Evolutionary conservation across 64 coral and sea anemone genomes (phyloP).

Genomic region (Platygyra sinensis): DNA sequence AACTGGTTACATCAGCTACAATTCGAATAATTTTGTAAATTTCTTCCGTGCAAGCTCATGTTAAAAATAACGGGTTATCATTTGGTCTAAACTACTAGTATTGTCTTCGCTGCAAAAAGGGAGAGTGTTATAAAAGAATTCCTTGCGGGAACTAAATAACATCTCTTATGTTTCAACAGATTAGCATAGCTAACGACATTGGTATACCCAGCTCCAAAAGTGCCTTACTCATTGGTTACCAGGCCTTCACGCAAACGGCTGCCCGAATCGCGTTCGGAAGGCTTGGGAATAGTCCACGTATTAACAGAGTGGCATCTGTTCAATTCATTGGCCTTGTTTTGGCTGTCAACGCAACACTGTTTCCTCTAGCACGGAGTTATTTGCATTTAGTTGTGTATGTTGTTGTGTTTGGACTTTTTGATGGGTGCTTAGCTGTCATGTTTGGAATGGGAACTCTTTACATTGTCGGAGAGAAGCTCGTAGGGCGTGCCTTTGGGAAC

Average conservation of each 20-base stretch:
- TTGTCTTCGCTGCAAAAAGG: too few species aligned
- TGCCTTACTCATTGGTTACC: constrained; percentile 59
- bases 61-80: too few species aligned
- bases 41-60: too few species aligned
- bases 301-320: constrained; percentile 12
- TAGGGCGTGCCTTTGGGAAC: constrained; percentile 72
- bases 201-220: constrained; percentile 47
- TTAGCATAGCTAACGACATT: constrained; percentile 54
- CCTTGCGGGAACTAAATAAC: not conserved
- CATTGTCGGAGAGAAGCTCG: constrained; percentile 64
- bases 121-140: too few species aligned
- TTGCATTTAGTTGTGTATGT: constrained; percentile 41
- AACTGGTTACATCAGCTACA: too few species aligned
- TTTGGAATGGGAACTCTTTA: constrained; percentile 81
- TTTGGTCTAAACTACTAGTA: too few species aligned
- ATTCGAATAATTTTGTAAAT: too few species aligned
- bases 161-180: constrained; percentile 10
- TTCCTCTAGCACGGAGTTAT: constrained; percentile 33
- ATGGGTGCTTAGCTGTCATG: constrained; percentile 83
- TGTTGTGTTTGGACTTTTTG: constrained; percentile 70
- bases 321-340: constrained; percentile 38
- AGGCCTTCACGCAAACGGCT: constrained; percentile 50
- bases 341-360: constrained; percentile 58
- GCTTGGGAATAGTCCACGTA: constrained; percentile 20
- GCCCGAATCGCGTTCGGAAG: constrained; percentile 34